Evolutionary conservation across 2,888 invertebrate genomes (phyloP), one percentile per base, ranked within the genome.

Genomic region (Napeogenes inachia): DNA sequence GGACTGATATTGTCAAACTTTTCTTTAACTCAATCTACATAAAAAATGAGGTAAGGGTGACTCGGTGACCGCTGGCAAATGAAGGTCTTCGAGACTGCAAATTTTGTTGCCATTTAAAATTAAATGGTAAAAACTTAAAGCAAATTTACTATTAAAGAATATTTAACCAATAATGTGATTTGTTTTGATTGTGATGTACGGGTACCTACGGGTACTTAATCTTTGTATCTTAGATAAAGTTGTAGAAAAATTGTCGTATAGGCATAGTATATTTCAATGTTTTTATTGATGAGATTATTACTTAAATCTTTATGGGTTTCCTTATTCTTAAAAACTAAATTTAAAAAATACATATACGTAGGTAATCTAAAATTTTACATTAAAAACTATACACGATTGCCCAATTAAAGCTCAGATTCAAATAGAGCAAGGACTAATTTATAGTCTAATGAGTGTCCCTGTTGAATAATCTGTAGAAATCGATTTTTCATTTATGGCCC

Each of bases 1-100:
- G 80, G 79, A 81, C 85, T 86, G 87, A 88, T 89, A 88, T 89
- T 88, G 83, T 86, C 78, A 86, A 89, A 88, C 86, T 88, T 89
- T 87, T 84, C 87, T 88, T 50, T 80, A 79, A 79, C 81, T 81
- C 83, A 88, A 89, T 89, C 85, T 89, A 86, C 89, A 89, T 89
- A 89, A 89, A 89, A 87, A 89, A 89, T 89, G 87, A 89, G 85
- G 77, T 67, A 75, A 82, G 87, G 86, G 85, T 82, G 38, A 81
- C 72, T 80, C 72, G 85, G 86, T 84, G 85, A 87, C 86, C 86
- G 84, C 79, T 81, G 79, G 85, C 86, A 89, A 89, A 88, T 87
- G 87, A 87, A 82, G 85, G 81, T 83, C 84, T 86, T 87, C 88
- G 87, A 84, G 87, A 84, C 87, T 85, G 85, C 86, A 88, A 87